A percentile compares a stretch with the other conserved stretches of the same genome.
These are phyloP conservation scores for Thermophis baileyi DNA, from an alignment of 2,113 vertebrate species.

Conservation along the genomic window DNA sequence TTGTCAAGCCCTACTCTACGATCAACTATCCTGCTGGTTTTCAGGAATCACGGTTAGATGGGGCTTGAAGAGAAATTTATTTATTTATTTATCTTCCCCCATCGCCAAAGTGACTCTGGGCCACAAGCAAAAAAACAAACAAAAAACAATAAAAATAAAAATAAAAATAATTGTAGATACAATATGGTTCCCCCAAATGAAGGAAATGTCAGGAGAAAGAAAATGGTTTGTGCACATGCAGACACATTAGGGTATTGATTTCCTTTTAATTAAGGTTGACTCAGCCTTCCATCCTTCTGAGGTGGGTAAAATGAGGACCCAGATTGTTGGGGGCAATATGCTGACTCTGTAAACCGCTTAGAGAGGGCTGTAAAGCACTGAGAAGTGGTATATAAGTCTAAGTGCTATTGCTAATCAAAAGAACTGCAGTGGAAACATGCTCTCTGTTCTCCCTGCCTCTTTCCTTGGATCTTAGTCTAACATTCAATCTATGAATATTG, in stretches of 20 bases:
- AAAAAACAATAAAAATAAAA: too few relatives aligned
- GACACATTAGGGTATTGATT: background rate
- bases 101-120: background rate
- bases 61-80: background rate
- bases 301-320: too few relatives aligned
- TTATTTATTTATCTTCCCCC: background rate
- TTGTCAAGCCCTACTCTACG: background rate
- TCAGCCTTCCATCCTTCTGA: too few relatives aligned
- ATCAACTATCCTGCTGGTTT: background rate
- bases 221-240: background rate
- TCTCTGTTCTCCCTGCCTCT: background rate
- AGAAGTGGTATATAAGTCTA: too few relatives aligned
- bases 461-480: background rate
- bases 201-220: background rate
- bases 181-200: background rate
- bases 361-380: too few relatives aligned
- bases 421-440: background rate
- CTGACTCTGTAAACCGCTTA: too few relatives aligned
- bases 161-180: background rate
- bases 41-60: background rate
- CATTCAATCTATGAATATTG: background rate
- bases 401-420: background rate
- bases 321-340: too few relatives aligned
- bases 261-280: background rate
- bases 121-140: background rate